These are phyloP conservation scores for Myotis lucifugus DNA, from an alignment of 2,113 vertebrate genomes.

Conservation along the genomic window DNA sequence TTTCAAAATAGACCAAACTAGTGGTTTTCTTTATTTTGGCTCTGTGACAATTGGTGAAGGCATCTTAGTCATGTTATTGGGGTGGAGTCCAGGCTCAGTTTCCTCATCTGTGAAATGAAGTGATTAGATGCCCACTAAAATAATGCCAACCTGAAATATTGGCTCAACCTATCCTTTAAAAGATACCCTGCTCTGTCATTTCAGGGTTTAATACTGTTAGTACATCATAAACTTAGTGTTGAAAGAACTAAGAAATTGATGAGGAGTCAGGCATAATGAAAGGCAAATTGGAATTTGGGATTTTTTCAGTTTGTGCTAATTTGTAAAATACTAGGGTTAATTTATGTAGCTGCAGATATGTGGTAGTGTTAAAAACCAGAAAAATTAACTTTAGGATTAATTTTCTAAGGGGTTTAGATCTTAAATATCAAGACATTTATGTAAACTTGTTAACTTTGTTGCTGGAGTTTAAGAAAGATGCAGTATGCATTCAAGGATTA, in stretches of 20 bases:
- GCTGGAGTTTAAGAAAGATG: constrained; percentile 21
- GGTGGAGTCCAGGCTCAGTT: neutral
- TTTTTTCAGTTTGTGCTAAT: constrained; percentile 29
- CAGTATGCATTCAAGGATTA: neutral
- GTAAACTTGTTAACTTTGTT: constrained; percentile 21
- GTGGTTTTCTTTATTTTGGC: neutral
- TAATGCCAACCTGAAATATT: neutral
- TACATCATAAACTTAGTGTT: neutral
- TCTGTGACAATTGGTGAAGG: neutral
- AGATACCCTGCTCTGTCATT: neutral
- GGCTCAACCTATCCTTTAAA: constrained; percentile 17
- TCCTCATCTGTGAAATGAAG: constrained; percentile 42
- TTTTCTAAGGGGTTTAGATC: neutral
- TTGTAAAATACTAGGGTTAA: neutral
- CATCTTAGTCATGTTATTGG: neutral
- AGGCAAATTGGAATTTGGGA: constrained; percentile 38
- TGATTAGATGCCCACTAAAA: neutral
- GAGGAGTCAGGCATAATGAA: constrained; percentile 33
- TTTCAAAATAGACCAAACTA: constrained; percentile 5
- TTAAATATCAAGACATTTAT: neutral
- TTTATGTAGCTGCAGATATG: constrained; percentile 56
- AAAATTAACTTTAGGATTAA: constrained; percentile 44
- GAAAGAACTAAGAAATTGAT: constrained; percentile 11
- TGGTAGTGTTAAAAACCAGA: constrained; percentile 23
- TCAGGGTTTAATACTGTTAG: neutral